phyloP scores from a whole-genome alignment of 2,888 invertebrate genomes.

The Xylocampa areola region DNA sequence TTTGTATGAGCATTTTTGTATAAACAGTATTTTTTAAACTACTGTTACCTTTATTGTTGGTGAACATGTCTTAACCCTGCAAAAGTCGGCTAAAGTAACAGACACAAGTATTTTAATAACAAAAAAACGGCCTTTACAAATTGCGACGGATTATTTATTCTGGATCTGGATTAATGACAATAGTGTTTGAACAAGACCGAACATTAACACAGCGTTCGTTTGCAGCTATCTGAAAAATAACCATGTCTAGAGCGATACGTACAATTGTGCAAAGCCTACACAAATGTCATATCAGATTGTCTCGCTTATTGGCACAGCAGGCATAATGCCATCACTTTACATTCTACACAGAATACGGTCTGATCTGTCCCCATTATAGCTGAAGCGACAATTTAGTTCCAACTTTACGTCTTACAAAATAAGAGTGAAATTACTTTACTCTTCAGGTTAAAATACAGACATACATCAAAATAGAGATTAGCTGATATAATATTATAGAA shows the following conservation, averaged over 20 bases:
- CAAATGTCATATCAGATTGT: conserved; percentile 61
- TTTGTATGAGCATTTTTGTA: too few species aligned
- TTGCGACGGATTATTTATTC: conserved; percentile 5
- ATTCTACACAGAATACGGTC: conserved; percentile 34
- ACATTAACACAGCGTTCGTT: conserved; percentile 9
- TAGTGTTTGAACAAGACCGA: conserved; percentile 25
- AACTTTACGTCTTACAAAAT: conserved; percentile 4
- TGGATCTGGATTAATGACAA: conserved; percentile 10
- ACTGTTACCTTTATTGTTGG: too few species aligned
- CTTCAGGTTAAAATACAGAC: conserved; percentile 3
- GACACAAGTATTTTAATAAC: neutral
- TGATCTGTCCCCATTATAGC: conserved; percentile 38
- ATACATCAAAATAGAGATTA: conserved; percentile 40
- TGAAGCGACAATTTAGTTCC: conserved; percentile 6
- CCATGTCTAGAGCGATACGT: conserved; percentile 35
- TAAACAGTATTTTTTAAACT: too few species aligned
- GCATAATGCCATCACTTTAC: conserved; percentile 46
- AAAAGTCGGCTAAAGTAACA: too few species aligned
- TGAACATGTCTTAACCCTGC: too few species aligned
- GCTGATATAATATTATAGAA: conserved; percentile 35
- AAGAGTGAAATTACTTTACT: conserved; percentile 7
- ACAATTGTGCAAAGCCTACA: conserved; percentile 59
- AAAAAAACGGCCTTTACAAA: conserved; percentile 6
- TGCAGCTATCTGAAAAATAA: conserved; percentile 26
- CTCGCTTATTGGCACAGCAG: conserved; percentile 60